These are phyloP conservation scores for Melipona bicolor DNA, from an alignment of 2,888 invertebrate genomes.

Conservation along the genomic window DNA sequence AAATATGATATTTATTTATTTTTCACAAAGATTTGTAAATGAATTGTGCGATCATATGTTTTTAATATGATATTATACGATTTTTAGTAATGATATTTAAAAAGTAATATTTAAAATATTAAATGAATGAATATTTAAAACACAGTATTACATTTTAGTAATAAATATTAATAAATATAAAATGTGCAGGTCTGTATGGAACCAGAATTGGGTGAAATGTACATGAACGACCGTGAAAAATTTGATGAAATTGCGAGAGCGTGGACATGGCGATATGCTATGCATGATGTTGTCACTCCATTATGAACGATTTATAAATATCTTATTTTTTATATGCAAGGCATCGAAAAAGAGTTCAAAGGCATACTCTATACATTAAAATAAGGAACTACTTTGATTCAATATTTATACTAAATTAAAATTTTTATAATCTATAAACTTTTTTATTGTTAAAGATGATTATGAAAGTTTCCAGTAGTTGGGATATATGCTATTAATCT, in stretches of 20 bases:
- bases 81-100: constrained; percentile 10
- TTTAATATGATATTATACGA: not conserved
- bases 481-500: not conserved
- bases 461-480: not conserved
- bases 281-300: constrained; percentile 88
- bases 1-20: constrained; percentile 5
- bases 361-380: not conserved
- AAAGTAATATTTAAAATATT: not conserved
- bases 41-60: not conserved
- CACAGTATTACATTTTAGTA: not conserved
- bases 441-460: not conserved
- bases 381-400: not conserved
- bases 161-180: constrained; percentile 29
- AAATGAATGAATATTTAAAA: not conserved
- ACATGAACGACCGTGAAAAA: constrained; percentile 88
- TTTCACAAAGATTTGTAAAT: not conserved
- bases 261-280: constrained; percentile 97
- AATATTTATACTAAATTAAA: not conserved
- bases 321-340: constrained; percentile 14
- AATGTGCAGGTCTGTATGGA: constrained; percentile 93
- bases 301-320: constrained; percentile 32
- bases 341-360: not conserved
- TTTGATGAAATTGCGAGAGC: constrained; percentile 93
- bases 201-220: constrained; percentile 92
- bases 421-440: not conserved